phyloP scores from a whole-genome alignment of 2,797 vertebrate genomes.

The Enteromius fasciolatus region DNA sequence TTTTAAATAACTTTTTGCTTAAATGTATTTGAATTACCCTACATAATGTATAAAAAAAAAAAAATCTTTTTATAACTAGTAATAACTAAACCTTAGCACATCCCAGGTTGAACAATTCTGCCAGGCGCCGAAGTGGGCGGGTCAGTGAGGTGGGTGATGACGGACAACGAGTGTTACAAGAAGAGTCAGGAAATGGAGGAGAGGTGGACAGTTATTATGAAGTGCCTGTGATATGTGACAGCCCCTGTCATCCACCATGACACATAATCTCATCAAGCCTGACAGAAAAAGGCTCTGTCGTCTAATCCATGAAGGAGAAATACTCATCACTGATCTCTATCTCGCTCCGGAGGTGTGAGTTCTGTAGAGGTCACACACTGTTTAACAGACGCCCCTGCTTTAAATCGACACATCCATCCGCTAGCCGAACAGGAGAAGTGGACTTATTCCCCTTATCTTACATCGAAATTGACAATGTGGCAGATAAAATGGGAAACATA shows the following conservation, averaged over 20 bases:
- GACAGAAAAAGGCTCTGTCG: conserved; percentile 60
- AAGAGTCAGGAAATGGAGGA: conserved; percentile 50
- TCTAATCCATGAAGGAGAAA: conserved; percentile 61
- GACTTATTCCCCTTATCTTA: conserved; percentile 47
- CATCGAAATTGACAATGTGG: conserved; percentile 48
- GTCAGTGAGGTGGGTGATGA: conserved; percentile 52
- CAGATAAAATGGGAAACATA: conserved; percentile 24
- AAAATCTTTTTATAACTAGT: too few relatives aligned
- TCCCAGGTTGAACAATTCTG: conserved; percentile 13
- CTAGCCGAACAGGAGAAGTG: conserved; percentile 10
- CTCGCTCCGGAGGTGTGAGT: conserved; percentile 47
- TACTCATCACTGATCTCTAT: conserved; percentile 60
- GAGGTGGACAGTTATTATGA: conserved; percentile 61
- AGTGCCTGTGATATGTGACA: conserved; percentile 63
- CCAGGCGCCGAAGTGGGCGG: conserved; percentile 36
- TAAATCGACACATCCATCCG: conserved; percentile 45
- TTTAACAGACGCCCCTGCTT: conserved; percentile 54
- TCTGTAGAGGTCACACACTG: conserved; percentile 49
- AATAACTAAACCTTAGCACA: not conserved
- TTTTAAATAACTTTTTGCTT: too few relatives aligned
- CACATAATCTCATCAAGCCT: conserved; percentile 66
- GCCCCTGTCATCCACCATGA: conserved; percentile 62
- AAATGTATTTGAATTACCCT: too few relatives aligned
- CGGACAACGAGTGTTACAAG: conserved; percentile 45
- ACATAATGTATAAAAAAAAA: too few relatives aligned